Base-by-base conservation (phyloP, 2,888 invertebrate genomes). In the Xanthia togata region DNA sequence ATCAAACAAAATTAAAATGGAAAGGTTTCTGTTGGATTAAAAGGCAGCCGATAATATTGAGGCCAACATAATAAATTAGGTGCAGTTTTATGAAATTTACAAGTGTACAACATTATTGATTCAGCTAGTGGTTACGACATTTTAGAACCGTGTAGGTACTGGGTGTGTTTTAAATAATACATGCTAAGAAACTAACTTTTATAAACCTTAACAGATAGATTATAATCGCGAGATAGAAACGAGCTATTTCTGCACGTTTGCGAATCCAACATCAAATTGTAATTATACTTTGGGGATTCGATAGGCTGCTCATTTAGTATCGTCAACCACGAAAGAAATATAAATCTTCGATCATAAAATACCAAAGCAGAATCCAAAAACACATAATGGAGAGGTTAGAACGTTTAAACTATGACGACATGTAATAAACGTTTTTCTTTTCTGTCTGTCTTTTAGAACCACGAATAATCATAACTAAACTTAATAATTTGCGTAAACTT, bases 11-110 rank as follows among this genome's bases (percentile, higher is more conserved):
- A 77, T 44, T 17, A 53, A 57, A 57, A 59, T n/a, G 57, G 65
- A 76, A 85, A 79, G 76, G 84, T 85, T 80, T 87, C 3, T 20
- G 14, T 60, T 77, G 50, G 70, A 85, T 75, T 79, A 73, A 79
- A 74, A 26, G 38, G 38, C 31, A 4, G 23, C 23, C 5, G 67
- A 35, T 81, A 79, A 62, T 76, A 86, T 79, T 76, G 73, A 77
- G 78, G 84, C n/a, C 80, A 73, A 35, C n/a, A 62, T 62, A 69
- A 84, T 78, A 87, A 76, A 81, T 82, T 76, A 85, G 60, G 73
- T 79, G 73, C 71, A 76, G 64, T 76, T 84, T 83, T 72, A 76
- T 78, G 57, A 77, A 78, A 75, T 79, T 79, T 38, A 76, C 63
- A 73, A 72, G 47, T 69, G 31, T 74, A 55, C 55, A 38, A 44